phyloP scores from a whole-genome alignment of 2,888 invertebrate species.

The Strigamia maritima region DNA sequence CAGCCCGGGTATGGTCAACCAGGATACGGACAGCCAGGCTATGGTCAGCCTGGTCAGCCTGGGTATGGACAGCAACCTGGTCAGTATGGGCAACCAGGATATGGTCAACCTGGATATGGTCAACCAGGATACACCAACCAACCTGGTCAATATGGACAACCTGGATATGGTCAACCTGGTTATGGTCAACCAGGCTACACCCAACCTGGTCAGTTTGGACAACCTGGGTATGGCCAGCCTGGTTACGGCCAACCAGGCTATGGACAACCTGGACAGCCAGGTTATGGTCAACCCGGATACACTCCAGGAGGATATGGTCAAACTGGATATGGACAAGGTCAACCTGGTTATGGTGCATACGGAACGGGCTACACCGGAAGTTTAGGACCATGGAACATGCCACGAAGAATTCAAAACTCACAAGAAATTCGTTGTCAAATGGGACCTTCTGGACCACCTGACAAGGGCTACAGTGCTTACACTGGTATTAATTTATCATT shows the following conservation, averaged over 20 bases:
- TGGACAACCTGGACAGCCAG: conserved; percentile 38
- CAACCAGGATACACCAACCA: conserved; percentile 8
- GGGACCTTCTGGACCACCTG: conserved; percentile 41
- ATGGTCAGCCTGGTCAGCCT: conserved; percentile 19
- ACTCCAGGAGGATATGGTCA: neutral
- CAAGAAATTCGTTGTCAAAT: conserved; percentile 40
- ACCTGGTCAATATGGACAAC: too few relatives aligned
- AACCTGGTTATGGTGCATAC: conserved; percentile 31
- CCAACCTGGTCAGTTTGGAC: conserved; percentile 34
- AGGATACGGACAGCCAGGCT: conserved; percentile 26
- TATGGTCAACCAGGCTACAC: conserved; percentile 39
- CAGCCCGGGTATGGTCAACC: conserved; percentile 38
- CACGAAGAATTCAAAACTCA: neutral
- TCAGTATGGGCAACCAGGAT: conserved; percentile 17
- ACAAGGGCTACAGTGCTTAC: neutral
- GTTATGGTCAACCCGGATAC: conserved; percentile 36
- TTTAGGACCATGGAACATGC: neutral
- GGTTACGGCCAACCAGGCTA: conserved; percentile 38
- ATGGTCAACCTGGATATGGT: conserved; percentile 38
- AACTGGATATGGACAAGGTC: conserved; percentile 35
- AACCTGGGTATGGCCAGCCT: conserved; percentile 29
- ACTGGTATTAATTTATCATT: neutral
- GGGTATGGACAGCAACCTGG: conserved; percentile 35
- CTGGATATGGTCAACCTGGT: conserved; percentile 34
- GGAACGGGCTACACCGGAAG: neutral